Evolutionary conservation across 2,888 invertebrate genomes (phyloP).

Genomic region (Smittia sp.): DNA sequence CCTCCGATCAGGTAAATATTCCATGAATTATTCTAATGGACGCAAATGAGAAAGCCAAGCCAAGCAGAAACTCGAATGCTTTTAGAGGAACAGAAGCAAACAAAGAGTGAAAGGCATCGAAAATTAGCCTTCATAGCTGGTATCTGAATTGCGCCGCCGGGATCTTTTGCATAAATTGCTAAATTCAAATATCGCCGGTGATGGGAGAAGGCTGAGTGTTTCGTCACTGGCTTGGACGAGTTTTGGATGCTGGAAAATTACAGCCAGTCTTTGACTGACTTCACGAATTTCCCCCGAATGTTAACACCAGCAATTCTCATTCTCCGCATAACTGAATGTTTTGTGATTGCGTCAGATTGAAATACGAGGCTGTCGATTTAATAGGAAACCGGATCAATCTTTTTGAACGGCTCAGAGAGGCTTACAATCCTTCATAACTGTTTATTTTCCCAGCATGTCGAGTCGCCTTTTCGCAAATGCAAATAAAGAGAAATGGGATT

Average conservation of each 20-base stretch:
- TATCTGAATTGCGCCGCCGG: too few relatives aligned
- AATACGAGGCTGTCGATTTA: slow-evolving; percentile 13
- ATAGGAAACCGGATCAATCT: slow-evolving; percentile 16
- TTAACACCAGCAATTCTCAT: too few relatives aligned
- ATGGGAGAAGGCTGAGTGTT: too few relatives aligned
- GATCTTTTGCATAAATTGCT: too few relatives aligned
- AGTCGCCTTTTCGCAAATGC: slow-evolving; percentile 21
- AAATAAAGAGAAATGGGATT: slow-evolving; percentile 25
- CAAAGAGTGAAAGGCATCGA: background rate
- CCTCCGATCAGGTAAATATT: slow-evolving; percentile 34
- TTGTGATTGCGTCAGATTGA: background rate
- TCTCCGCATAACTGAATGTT: too few relatives aligned
- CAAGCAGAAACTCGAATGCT: background rate
- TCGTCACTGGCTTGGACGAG: too few relatives aligned
- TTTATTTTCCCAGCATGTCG: slow-evolving; percentile 39
- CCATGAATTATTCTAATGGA: slow-evolving; percentile 13
- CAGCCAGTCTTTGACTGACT: too few relatives aligned
- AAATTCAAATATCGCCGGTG: too few relatives aligned
- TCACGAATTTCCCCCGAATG: too few relatives aligned
- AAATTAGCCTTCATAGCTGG: background rate
- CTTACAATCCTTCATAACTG: slow-evolving; percentile 6
- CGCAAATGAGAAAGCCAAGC: background rate
- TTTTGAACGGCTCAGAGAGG: background rate
- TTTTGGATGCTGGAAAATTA: too few relatives aligned
- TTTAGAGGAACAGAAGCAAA: background rate